phyloP scores from a whole-genome alignment of 2,113 vertebrate genomes.

The Hipposideros armiger region DNA sequence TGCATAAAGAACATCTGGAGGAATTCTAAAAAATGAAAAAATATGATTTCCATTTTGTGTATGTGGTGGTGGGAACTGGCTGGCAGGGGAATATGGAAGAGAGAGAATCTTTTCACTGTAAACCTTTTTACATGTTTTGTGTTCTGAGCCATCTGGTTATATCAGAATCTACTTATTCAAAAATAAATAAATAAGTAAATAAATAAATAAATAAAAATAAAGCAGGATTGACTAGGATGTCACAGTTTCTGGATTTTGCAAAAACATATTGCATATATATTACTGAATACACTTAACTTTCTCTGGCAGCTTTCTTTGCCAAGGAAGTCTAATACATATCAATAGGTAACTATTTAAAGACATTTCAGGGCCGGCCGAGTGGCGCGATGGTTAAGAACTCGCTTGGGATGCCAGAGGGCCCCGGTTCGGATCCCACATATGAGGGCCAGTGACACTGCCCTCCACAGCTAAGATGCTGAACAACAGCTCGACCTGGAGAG shows the following conservation, averaged over 20 bases:
- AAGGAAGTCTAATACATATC: constrained; percentile 48
- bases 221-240: neutral
- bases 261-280: neutral
- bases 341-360: constrained; percentile 49
- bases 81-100: neutral
- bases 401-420: too few species aligned
- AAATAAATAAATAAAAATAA: constrained; percentile 1
- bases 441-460: too few species aligned
- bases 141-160: constrained; percentile 35
- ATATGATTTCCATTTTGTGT: neutral
- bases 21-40: constrained; percentile 28
- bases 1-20: constrained; percentile 73
- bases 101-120: neutral
- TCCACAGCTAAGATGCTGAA: too few species aligned
- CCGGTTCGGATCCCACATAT: too few species aligned
- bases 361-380: neutral
- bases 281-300: constrained; percentile 13
- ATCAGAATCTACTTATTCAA: neutral
- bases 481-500: too few species aligned
- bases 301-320: constrained; percentile 24
- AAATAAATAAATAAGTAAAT: neutral
- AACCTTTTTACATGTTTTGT: neutral
- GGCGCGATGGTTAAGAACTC: too few species aligned
- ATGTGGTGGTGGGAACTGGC: neutral
- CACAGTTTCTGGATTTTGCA: neutral